Conservation (phyloP, 2,113 vertebrate genomes). For the Coreoperca whiteheadi region DNA sequence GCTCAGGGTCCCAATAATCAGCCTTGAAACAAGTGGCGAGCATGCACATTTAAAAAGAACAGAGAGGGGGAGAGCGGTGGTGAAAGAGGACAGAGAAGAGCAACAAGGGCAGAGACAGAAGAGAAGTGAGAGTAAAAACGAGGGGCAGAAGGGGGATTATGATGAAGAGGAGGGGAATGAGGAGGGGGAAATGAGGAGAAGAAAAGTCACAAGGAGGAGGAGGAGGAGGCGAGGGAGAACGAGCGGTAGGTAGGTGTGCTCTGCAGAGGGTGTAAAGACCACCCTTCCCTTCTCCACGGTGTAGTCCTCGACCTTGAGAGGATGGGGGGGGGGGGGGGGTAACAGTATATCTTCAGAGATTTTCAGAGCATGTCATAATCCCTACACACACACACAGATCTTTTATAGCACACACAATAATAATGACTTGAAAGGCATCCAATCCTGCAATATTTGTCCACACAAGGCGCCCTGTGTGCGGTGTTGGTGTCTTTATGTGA, state of each 20-base stretch:
- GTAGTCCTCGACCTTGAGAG: conserved; percentile 61
- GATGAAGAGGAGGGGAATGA: neutral
- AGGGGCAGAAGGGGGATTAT: neutral
- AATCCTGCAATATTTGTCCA: neutral
- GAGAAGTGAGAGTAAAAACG: neutral
- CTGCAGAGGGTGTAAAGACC: conserved; percentile 56
- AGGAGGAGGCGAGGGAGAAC: neutral
- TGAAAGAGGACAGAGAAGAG: neutral
- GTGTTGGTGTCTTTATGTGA: neutral
- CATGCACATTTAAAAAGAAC: neutral
- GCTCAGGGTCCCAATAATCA: conserved; percentile 15
- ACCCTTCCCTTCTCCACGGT: conserved; percentile 24
- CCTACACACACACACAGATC: neutral
- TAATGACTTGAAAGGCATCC: conserved; percentile 11
- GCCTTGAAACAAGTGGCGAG: conserved; percentile 32
- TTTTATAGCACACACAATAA: conserved; percentile 4
- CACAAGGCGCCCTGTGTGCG: neutral
- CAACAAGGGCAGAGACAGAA: neutral
- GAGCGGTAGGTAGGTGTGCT: conserved; percentile 26
- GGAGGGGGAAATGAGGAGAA: neutral
- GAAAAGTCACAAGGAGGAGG: conserved; percentile 1
- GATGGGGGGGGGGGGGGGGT: conserved; percentile 38
- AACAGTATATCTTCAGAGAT: conserved; percentile 43
- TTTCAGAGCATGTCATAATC: conserved; percentile 54
- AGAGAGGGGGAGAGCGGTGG: neutral